Conservation (phyloP, 1,140 invertebrate species). For the Hypothenemus hampei region DNA sequence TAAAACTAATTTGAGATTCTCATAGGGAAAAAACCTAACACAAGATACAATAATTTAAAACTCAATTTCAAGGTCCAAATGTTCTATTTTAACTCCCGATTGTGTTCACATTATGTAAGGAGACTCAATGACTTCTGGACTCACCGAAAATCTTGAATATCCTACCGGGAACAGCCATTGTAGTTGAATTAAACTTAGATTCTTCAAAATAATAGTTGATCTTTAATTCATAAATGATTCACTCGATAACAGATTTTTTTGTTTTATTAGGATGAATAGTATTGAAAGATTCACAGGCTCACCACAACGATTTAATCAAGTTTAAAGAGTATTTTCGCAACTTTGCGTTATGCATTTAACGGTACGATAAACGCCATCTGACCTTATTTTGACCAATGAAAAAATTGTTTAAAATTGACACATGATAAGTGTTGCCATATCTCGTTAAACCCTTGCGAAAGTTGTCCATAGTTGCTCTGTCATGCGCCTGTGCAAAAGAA, state of each 20-base stretch:
- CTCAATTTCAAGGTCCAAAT: conserved; percentile 15
- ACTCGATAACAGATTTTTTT: background rate
- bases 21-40: background rate
- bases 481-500: too few species aligned
- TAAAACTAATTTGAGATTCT: background rate
- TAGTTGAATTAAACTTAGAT: background rate
- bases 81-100: conserved; percentile 18
- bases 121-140: background rate
- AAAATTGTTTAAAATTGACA: too few species aligned
- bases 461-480: too few species aligned
- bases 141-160: conserved; percentile 21
- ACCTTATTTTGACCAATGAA: too few species aligned
- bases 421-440: too few species aligned
- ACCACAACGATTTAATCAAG: background rate
- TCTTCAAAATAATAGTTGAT: background rate
- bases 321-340: background rate
- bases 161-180: conserved; percentile 20
- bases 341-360: background rate
- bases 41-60: background rate
- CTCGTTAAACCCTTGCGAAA: too few species aligned
- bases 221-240: conserved; percentile 11
- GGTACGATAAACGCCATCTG: background rate
- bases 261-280: background rate
- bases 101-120: conserved; percentile 23
- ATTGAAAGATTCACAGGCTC: background rate